Evolutionary conservation across 2,888 invertebrate species (phyloP).

Genomic region (Drosophila affinis): DNA sequence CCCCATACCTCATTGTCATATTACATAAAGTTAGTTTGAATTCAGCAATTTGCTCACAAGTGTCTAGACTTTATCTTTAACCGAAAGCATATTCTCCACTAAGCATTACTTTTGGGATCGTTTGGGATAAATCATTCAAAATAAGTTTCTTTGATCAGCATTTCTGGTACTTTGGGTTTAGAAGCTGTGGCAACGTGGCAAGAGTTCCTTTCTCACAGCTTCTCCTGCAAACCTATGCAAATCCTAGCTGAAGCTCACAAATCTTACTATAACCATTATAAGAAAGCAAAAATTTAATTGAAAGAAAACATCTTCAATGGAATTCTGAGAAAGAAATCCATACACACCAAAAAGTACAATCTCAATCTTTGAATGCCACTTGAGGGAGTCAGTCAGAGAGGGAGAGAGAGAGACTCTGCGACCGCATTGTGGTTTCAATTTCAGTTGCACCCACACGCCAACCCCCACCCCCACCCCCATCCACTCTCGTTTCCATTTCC

Average conservation of each 20-base stretch:
- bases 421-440: neutral
- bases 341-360: neutral
- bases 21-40: too few species aligned
- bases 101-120: too few species aligned
- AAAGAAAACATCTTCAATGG: neutral
- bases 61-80: too few species aligned
- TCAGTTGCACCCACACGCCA: neutral
- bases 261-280: neutral
- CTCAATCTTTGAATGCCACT: neutral
- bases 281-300: neutral
- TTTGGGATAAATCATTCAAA: too few species aligned
- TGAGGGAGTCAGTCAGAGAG: neutral
- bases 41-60: too few species aligned
- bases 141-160: too few species aligned
- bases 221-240: neutral
- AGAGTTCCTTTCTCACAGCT: neutral
- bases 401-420: neutral
- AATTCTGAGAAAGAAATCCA: neutral
- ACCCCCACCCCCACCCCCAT: too few species aligned
- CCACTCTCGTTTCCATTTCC: neutral
- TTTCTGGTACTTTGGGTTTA: too few species aligned
- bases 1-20: too few species aligned
- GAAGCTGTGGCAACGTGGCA: too few species aligned
- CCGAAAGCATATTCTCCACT: too few species aligned
- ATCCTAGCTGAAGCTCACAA: neutral